Evolutionary conservation across 2,888 invertebrate species (phyloP), one percentile per base, ranked within the genome.

Genomic region (Drosophila affinis): DNA sequence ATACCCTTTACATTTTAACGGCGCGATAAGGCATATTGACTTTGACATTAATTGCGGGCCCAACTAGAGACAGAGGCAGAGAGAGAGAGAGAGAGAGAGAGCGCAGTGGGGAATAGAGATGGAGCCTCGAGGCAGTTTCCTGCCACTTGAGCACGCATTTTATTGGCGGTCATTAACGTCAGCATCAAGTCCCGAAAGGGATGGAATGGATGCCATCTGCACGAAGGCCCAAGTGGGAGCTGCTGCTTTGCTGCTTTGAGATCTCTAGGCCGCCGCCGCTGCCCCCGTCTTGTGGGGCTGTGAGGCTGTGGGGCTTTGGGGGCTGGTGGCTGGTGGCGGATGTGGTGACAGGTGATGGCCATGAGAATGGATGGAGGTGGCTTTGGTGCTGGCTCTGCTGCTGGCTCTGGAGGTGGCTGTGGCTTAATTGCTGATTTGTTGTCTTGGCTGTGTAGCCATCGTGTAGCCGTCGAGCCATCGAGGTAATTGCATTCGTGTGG

Each of bases 111-210:
- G 32, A 10, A 46, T 45, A 27, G 34, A 39, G 34, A 21, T 34
- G n/a, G 44, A 29, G 44, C 44, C 27, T 18, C 32, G 24, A 72
- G 78, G 72, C 81, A 53, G 69, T 73, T 81, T 76, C 76, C 69
- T 74, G 78, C 70, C 83, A 88, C 83, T 83, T 83, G 74, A 78
- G 88, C 83, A 83, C 86, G 83, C 81, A 83, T 79, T 83, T 83
- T 88, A 83, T 83, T 88, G 83, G 68, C 87, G 88, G 83, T 83
- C 83, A 83, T 83, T 83, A 83, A 83, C 86, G 83, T 88, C 83
- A 86, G 57, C 59, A 29, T 58, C 51, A 47, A 72, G 72, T 65
- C 54, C 58, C 51, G 49, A 17, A 18, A 49, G 34, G 49, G 49
- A 10, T 45, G 54, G 44, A 21, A 10, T 45, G 49, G 44, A 21